Base-by-base conservation (phyloP, 2,797 vertebrate species). In the Sitta carolinensis region DNA sequence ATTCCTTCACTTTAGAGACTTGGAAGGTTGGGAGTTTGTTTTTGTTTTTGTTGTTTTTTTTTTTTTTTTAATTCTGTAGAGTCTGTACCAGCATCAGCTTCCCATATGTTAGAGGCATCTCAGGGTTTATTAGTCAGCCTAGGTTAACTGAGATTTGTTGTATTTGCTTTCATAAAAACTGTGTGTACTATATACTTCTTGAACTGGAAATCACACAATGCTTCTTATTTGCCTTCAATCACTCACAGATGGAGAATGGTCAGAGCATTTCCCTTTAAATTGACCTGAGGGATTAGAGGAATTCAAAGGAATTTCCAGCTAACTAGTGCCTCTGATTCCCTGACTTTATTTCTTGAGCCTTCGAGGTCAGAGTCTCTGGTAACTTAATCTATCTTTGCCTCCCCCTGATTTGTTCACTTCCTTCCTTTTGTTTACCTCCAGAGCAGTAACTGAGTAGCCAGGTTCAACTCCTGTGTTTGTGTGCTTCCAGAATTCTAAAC, bases 271-370 rank as follows among this genome's bases (percentile, higher is more conserved):
- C 93, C 89, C 91, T 97, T 96, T 96, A 96, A 97, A 97, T 7
- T 80, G 94, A 93, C 97, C 96, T 95, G 55, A 91, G 96, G 96
- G 97, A 97, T 97, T 96, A 94, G 95, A 97, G 84, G 94, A 97
- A 97, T 97, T 96, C 92, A 93, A 94, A 96, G 93, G 93, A 93
- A 97, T 97, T 97, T 96, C 94, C 95, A 97, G 62, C 80, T 95
- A 85, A 95, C 67, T 61, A 89, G 77, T 95, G 84, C 74, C 74
- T 96, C 90, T 93, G 69, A 64, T 70, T 93, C 42, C 48, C 81
- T 93, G 75, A 96, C 81, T 97, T 94, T 83, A 93, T 72, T 96
- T 94, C 91, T 97, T 91, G 92, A 97, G 93, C 90, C 69, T 92
- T 63, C 34, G 58, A 94, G 84, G 57, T 95, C 72, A 95, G 67